These are phyloP conservation scores for Phoxinus dragarum DNA, from an alignment of 2,797 vertebrate species.

Conservation along the genomic window DNA sequence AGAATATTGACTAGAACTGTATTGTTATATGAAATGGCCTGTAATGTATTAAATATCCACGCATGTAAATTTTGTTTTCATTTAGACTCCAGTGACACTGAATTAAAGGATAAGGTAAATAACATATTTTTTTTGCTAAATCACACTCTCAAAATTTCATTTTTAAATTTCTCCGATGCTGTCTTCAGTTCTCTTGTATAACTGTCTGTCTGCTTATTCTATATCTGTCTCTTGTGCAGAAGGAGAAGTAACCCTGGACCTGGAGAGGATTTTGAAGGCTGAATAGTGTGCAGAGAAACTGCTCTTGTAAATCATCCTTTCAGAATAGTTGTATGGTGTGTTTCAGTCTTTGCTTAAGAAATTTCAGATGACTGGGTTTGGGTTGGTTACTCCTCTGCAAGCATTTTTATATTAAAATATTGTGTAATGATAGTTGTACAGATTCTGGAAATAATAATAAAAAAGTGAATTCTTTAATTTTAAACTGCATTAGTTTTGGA, in stretches of 20 bases:
- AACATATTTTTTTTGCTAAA: not conserved
- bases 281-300: not conserved
- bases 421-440: not conserved
- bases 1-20: too few relatives aligned
- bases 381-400: not conserved
- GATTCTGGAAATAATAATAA: not conserved
- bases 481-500: not conserved
- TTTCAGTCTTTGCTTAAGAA: not conserved
- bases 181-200: not conserved
- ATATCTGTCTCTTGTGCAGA: not conserved
- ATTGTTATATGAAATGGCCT: too few relatives aligned
- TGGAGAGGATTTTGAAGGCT: not conserved
- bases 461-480: not conserved
- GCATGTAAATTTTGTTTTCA: not conserved
- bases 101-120: conserved; percentile 68
- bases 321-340: not conserved
- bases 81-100: conserved; percentile 62
- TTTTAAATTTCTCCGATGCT: not conserved
- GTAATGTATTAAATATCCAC: not conserved
- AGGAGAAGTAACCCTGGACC: not conserved
- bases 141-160: not conserved
- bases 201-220: not conserved
- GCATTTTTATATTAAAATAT: not conserved
- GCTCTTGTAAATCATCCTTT: not conserved
- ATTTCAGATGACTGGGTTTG: not conserved